Evolutionary conservation across 2,888 invertebrate species (phyloP).

Genomic region (Rhingia rostrata): DNA sequence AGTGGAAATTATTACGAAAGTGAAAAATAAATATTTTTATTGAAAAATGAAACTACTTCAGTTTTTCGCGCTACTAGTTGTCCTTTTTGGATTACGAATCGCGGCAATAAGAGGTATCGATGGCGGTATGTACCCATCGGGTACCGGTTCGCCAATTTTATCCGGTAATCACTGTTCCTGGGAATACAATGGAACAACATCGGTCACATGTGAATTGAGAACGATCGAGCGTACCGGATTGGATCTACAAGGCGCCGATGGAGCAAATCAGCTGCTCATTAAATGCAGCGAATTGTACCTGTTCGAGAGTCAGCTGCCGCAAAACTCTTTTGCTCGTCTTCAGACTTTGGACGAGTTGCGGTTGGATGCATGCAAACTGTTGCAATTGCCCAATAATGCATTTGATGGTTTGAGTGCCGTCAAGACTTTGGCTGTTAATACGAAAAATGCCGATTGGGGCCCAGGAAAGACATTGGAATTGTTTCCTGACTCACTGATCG

Average conservation of each 20-base stretch:
- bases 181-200: constrained; percentile 83
- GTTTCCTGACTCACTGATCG: constrained; percentile 88
- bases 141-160: constrained; percentile 72
- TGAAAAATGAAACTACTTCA: constrained; percentile 44
- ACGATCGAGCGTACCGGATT: constrained; percentile 88
- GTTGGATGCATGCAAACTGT: constrained; percentile 91
- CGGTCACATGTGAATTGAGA: constrained; percentile 88
- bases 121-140: constrained; percentile 59
- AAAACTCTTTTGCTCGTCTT: constrained; percentile 89
- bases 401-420: constrained; percentile 92
- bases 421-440: constrained; percentile 87
- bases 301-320: constrained; percentile 91
- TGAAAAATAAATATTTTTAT: constrained; percentile 3
- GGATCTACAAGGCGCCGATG: constrained; percentile 86
- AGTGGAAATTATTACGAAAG: constrained; percentile 15
- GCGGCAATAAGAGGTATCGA: constrained; percentile 37
- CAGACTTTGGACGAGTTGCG: constrained; percentile 88
- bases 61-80: constrained; percentile 45
- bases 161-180: constrained; percentile 83
- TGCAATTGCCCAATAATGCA: constrained; percentile 88
- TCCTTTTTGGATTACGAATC: constrained; percentile 41
- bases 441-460: constrained; percentile 92
- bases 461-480: constrained; percentile 90
- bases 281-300: constrained; percentile 91
- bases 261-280: constrained; percentile 88